Percentiles rank a stretch among this genome's conserved stretches.
phyloP scores from a whole-genome alignment of 2,797 vertebrate species.

The Lacerta bilineata region DNA sequence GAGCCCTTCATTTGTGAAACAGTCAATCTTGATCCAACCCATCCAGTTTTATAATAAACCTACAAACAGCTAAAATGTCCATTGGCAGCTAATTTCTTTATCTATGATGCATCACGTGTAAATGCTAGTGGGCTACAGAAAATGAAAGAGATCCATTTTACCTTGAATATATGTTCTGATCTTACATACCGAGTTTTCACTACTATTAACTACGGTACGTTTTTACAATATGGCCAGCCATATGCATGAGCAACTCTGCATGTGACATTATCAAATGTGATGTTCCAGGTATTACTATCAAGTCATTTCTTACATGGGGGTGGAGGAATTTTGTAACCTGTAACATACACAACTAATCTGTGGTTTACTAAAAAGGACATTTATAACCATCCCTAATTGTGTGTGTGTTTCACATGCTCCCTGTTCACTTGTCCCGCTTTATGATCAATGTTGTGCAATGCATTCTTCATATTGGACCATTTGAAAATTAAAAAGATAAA shows the following conservation, averaged over 20 bases:
- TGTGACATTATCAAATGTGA: background rate
- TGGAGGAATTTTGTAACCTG: background rate
- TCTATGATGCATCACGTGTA: background rate
- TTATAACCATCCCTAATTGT: background rate
- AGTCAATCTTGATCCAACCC: too few relatives aligned
- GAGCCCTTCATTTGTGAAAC: too few relatives aligned
- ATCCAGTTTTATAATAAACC: background rate
- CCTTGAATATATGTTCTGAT: background rate
- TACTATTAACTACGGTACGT: background rate
- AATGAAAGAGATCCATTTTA: background rate
- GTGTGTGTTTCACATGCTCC: background rate
- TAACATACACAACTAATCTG: background rate
- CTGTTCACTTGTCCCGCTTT: background rate
- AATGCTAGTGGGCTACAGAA: background rate
- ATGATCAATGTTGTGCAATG: conserved; percentile 5
- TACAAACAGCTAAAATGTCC: background rate
- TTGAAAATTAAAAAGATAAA: conserved; percentile 63
- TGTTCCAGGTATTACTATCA: background rate
- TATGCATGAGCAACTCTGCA: background rate
- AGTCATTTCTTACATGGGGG: background rate
- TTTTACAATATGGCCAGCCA: background rate
- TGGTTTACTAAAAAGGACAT: background rate
- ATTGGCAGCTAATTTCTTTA: background rate
- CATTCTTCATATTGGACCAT: conserved; percentile 37
- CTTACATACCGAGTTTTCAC: background rate